Evolutionary conservation across 2,888 invertebrate genomes (phyloP), one percentile per base, ranked within the genome.

Genomic region (Laothoe populi): DNA sequence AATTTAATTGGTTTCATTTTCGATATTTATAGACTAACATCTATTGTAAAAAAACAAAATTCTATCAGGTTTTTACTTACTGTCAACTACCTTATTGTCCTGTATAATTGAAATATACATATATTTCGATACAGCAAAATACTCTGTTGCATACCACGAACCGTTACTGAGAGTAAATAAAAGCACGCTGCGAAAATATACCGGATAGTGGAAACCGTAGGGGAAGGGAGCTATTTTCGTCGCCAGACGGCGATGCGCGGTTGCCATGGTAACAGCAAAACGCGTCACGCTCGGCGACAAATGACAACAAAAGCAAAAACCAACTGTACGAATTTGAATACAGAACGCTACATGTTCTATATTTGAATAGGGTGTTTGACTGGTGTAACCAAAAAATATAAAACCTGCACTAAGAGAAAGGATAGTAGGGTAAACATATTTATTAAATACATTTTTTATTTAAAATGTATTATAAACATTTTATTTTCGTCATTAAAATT

Each of bases 241-340:
- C 53, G 53, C 1, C 35, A 53, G 53, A 53, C 53, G 53, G 35
- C 19, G 31, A 35, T 53, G 31, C 53, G 53, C 35, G 53, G 26
- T 53, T 8, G 53, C 21, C 53, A 53, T 53, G 53, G 35, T 19
- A 35, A 53, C 53, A 35, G 35, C 31, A 35, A 53, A 53, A 35
- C 49, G 49, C 35, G 35, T 53, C 35, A 53, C 53, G 31, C 8
- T 53, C 53, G n/a, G 19, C 53, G 53, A 53, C 53, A 35, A 53
- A 10, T 31, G 35, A 53, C 53, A 53, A 53, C 53, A 53, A 35
- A 53, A 53, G 53, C 53, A 53, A 35, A 46, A 45, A 53, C 26
- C 53, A 53, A 4, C 53, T 35, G 53, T 35, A 2, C 4, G 0
- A 35, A 31, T 19, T 11, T 1, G 19, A 10, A 19, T 19, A 16